Conservation (phyloP, 2,113 vertebrate species). For the Tautogolabrus adspersus region DNA sequence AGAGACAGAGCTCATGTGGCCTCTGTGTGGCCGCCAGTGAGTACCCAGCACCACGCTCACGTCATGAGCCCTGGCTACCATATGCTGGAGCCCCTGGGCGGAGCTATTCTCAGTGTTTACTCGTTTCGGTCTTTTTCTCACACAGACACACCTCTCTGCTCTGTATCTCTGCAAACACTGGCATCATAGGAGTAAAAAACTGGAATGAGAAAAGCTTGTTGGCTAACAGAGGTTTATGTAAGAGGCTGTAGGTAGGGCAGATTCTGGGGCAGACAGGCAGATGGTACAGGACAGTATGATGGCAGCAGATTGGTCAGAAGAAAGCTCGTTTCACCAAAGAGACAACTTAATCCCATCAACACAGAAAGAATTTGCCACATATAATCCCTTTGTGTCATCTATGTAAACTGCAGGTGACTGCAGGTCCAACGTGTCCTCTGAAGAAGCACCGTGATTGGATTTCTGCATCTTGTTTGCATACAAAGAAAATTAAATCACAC, state of each 20-base stretch:
- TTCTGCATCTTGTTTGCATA: slow-evolving; percentile 30
- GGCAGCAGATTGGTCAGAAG: slow-evolving; percentile 39
- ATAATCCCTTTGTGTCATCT: slow-evolving; percentile 46
- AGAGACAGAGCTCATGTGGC: slow-evolving; percentile 17
- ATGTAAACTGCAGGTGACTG: slow-evolving; percentile 13
- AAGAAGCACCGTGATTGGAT: slow-evolving; percentile 50
- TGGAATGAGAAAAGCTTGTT: slow-evolving; percentile 47
- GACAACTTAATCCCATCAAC: slow-evolving; percentile 49
- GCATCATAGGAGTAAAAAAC: slow-evolving; percentile 42
- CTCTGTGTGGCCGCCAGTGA: slow-evolving; percentile 41
- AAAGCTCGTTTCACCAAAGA: slow-evolving; percentile 46
- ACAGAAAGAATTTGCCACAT: slow-evolving; percentile 34
- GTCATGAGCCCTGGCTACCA: slow-evolving; percentile 47
- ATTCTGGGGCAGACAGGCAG: slow-evolving; percentile 59
- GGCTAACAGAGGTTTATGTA: slow-evolving; percentile 64
- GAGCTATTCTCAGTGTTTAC: slow-evolving; percentile 48
- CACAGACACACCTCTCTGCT: slow-evolving; percentile 10
- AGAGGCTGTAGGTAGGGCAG: slow-evolving; percentile 65
- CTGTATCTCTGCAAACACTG: slow-evolving; percentile 26
- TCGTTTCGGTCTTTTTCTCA: not conserved
- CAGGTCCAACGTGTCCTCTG: slow-evolving; percentile 21
- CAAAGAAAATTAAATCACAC: slow-evolving; percentile 22
- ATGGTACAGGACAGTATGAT: slow-evolving; percentile 44
- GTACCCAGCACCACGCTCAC: slow-evolving; percentile 27
- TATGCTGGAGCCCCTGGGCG: slow-evolving; percentile 49